These are phyloP conservation scores for Cylindroiulus punctatus DNA, from an alignment of 2,888 invertebrate species.

Conservation along the genomic window DNA sequence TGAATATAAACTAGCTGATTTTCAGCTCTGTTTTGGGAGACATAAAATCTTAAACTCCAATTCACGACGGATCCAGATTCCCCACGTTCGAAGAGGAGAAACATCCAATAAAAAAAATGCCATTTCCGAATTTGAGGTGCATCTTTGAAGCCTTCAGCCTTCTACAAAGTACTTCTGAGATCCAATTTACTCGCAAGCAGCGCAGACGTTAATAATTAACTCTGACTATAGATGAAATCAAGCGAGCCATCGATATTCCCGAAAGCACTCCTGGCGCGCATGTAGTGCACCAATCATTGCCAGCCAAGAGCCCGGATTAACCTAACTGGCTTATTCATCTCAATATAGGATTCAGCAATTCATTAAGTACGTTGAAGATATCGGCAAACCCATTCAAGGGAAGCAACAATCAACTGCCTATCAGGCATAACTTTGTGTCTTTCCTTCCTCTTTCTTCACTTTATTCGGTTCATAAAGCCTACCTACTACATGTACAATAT, in stretches of 20 bases:
- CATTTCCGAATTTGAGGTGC: not conserved
- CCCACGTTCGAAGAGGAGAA: not conserved
- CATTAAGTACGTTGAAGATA: not conserved
- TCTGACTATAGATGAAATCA: not conserved
- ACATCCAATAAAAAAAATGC: not conserved
- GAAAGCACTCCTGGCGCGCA: not conserved
- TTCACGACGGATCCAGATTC: not conserved
- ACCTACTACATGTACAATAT: no score
- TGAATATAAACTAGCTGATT: no score
- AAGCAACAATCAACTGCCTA: not conserved
- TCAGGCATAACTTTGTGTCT: not conserved
- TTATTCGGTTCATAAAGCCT: not conserved
- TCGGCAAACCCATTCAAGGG: not conserved
- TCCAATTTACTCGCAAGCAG: slow-evolving; percentile 32
- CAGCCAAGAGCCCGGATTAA: not conserved
- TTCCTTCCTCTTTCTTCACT: not conserved
- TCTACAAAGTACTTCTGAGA: slow-evolving; percentile 7
- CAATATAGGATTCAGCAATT: not conserved
- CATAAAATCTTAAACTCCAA: not conserved
- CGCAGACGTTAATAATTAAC: slow-evolving; percentile 25
- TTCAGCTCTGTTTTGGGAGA: not conserved
- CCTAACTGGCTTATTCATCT: slow-evolving; percentile 26
- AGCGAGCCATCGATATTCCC: slow-evolving; percentile 25
- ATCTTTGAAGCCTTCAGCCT: not conserved
- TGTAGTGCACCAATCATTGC: not conserved